Base-by-base conservation (phyloP, 2,797 vertebrate species). In the Acanthornis magna region DNA sequence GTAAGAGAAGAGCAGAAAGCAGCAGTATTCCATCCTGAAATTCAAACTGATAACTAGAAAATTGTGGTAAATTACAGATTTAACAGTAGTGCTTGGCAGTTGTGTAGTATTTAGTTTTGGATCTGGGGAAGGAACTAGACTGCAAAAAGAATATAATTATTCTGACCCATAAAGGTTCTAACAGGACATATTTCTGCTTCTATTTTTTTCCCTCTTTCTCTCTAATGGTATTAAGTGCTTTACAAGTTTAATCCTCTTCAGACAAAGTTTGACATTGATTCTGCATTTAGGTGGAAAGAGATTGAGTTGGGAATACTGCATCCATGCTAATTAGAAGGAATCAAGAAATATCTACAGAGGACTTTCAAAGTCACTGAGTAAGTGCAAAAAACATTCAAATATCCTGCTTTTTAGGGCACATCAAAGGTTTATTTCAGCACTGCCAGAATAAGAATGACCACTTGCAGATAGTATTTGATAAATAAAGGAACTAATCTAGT, bases 291-390 rank as follows among this genome's bases (percentile, higher is more conserved):
- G 42, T 71, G 23, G 53, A 89, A 89, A 80, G 45, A 85, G 50
- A 92, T 65, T 85, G 81, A 91, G 61, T 10, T 96, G 87, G 91
- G 92, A 94, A 94, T 92, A 82, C 61, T 67, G 45, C 57, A 92
- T 82, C 72, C 65, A 57, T 83, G 61, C 17, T 93, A 74, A 95
- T 89, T 93, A 92, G 19, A n/a, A 67, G 40, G 20, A 70, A 22
- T 86, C 71, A 91, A 66, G 67, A 84, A 71, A 48, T 32, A 62
- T 15, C 51, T 82, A 23, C 38, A 87, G 19, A 82, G 87, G 57
- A 79, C 57, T 73, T 50, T 74, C 51, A 85, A 93, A 87, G 93
- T 96, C 78, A 96, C 15, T 3, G 12, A 81, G n/a, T 40, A 78
- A 86, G 20, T 38, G 26, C 40, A 89, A 74, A 81, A 80, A 42